Evolutionary conservation across 2,888 invertebrate species (phyloP), one percentile per base, ranked within the genome.

Genomic region (Eubasilissa splendida): DNA sequence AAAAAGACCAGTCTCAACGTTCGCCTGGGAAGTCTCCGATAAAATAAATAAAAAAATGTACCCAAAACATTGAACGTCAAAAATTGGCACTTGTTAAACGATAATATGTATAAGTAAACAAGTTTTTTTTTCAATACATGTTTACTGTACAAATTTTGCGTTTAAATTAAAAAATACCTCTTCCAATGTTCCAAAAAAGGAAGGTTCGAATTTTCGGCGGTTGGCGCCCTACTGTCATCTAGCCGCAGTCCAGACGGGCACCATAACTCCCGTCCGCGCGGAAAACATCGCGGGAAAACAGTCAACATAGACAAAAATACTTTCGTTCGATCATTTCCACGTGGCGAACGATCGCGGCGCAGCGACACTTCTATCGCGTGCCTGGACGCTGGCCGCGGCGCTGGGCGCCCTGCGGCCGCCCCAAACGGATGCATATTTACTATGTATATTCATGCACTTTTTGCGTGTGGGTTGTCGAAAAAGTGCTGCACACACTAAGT

Each of bases 401-500:
- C 63, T 63, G 8, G 59, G 8, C 22, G 50, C 11, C 4, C 58
- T 12, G 59, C 50, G 54, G 71, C 22, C 56, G 42, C 42, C 33
- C 63, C 68, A 14, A 70, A 54, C 71, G 53, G 71, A 68, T 71
- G 71, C 56, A 56, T 71, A 71, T 70, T 12, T 54, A 33, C 68
- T 22, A 54, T 70, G 70, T 70, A 70, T 70, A 70, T 70, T 70
- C 54, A 63, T 76, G 75, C 70, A 80, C 60, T 80, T 80, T 80
- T 80, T 77, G 73, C 80, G 80, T 80, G 77, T 77, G 80, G 65
- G 73, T 77, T 76, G 76, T 77, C 80, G 80, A 80, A 80, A 80
- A 80, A 77, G 80, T 77, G 53, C 65, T 79, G 79, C 79, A 68
- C 58, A 68, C 68, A 60, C 42, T 7, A 68, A 60, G 58, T n/a